Evolutionary conservation across 35 echinoderm and acorn worm species (phyloP), one percentile per base, ranked within the genome.

Genomic region (Amphiura filiformis): DNA sequence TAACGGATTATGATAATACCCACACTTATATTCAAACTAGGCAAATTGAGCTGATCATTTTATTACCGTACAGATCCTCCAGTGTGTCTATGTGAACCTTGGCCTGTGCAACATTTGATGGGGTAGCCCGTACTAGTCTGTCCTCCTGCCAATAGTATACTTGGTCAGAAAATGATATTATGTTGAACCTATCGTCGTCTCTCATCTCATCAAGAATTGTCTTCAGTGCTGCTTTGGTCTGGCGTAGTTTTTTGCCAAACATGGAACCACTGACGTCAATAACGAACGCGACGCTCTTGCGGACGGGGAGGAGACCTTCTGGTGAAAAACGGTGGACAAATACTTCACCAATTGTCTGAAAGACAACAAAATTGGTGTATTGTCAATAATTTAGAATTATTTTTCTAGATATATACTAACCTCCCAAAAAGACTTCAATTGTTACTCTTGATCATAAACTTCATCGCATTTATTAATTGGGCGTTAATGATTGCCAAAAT

Each of bases 201-300:
- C 93, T 70, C 47, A 99, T 90, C 52, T 99, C 89, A 41, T 99
- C 90, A 31, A 99, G 84, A 61, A 99, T 99, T 13, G 90, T 90
- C 79, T 87, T 84, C 81, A 99, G 38, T 0, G 96, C 96, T 39
- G 90, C 87, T 76, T 99, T 99, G 34, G 96, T 99, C 81, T 99
- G 96, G 0, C 42, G 44, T 26, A 99, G 88, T 70, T 99, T 99
- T 35, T 75, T 83, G 22, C 93, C 90, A 76, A 90, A 94, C 96
- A 99, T 99, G 34, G 96, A 99, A n/a, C 86, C 96, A 79, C 96
- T 99, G 90, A 99, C 84, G 38, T 99, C 96, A 38, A 99, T 92
- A 32, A 94, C 93, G 84, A 99, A 99, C 18, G 82, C 96, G 18
- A 99, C 96, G 31, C 91, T 92, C 76, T 99, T 99, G 36, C 87